Evolutionary conservation across 2,888 invertebrate genomes (phyloP), one percentile per base, ranked within the genome.

Genomic region (Meteorus cinctellus): DNA sequence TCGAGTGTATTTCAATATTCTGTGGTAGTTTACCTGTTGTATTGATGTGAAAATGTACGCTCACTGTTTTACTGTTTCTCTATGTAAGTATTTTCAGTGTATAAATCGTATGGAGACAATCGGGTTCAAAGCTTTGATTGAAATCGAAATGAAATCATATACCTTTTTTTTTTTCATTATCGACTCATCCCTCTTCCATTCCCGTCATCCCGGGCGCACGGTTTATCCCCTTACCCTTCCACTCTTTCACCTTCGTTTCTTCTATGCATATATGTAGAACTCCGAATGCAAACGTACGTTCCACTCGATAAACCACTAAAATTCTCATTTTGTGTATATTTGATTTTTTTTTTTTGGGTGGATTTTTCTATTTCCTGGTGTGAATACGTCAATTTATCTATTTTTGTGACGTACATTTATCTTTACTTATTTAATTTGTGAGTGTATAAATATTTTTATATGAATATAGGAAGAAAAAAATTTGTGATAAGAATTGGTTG

Each of bases 111-210:
- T 48, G 16, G 55, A 2, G n/a, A 19, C 66, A 36, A 41, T 41
- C 19, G 41, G 14, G 14, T 41, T 41, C 66, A 41, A 66, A 66
- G 66, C 41, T 36, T 66, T 41, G 41, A 41, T 41, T 66, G 66
- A 41, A 66, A 66, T 66, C 19, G 19, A 24, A 66, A 41, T 66
- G 29, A 59, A 62, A 59, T 59, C n/a, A 36, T 62, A 5, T 29
- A 6, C 27, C 12, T 73, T 6, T 14, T 16, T 19, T 67, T 45
- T 68, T 72, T 27, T 16, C 62, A 31, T 45, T 36, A 36, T 60
- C 31, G 19, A 16, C 24, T 62, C 41, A 29, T 29, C 19, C 10
- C 55, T 41, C 55, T 45, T 71, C 24, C 8, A 55, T 36, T 65
- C 65, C 36, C 6, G 19, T 36, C 34, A 65, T 65, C 19, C 8